Base-by-base conservation (phyloP, 1,140 invertebrate genomes). In the Heliothis subflexa region DNA sequence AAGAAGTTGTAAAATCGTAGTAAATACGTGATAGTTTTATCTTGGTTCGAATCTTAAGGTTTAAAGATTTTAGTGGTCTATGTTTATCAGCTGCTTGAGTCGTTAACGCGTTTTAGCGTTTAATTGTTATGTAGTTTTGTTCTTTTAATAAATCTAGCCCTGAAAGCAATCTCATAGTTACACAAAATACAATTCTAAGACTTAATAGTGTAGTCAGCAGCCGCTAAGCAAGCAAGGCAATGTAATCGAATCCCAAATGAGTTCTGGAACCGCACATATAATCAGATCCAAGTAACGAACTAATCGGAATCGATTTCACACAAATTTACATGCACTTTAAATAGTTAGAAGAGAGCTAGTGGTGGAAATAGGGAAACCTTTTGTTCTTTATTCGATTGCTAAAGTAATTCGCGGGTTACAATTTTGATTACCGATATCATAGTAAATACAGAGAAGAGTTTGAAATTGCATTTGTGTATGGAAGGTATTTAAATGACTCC, bases 251-350 rank as follows among this genome's bases (percentile, higher is more conserved):
- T 57, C 71, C 71, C 52, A 45, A 57, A 59, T 59, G 52, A 49
- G 71, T 59, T 2, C 25, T 59, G 25, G 71, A 73, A 73, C 52
- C 33, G 71, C 71, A 73, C 52, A 59, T 73, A 33, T 73, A 73
- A 73, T 73, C 71, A 59, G 71, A 45, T 40, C n/a, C 50, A 10
- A 59, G 71, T 73, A 73, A 73, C 71, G 55, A 73, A 73, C 71
- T 73, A 73, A 73, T 47, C 16, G 16, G 50, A 28, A 71, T 71
- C 68, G 71, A 57, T 59, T 73, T 73, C 71, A 16, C 52, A 55
- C 28, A 57, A 45, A 72, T 72, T 72, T 72, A 72, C 70, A 72
- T 72, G 70, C 71, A 73, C 54, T 73, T 73, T 59, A 73, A 62
- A 40, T 18, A 71, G 12, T 25, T 73, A 73, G 11, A 72, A 33